Evolutionary conservation across 2,797 vertebrate genomes (phyloP), one percentile per base, ranked within the genome.

Genomic region (Acrocephalus scirpaceus): DNA sequence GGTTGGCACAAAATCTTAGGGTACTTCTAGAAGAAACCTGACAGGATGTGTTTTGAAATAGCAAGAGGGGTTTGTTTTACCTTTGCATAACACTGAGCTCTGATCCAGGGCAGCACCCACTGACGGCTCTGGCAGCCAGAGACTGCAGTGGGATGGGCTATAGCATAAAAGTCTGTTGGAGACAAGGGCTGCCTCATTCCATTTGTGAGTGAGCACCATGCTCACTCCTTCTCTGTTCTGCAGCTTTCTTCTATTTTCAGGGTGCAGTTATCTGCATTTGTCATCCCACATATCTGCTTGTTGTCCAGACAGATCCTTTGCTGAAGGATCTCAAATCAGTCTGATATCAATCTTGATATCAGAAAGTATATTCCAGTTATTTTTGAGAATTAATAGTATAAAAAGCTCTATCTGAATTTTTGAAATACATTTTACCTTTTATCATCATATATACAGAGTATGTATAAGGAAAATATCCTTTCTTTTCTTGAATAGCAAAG

Each of bases 1-100:
- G 27, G 25, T 0, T 91, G 95, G 56, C 34, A 17, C 42, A 22
- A 79, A 86, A 67, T 42, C 71, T 32, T n/a, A 9, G 22, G 4
- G 7, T 12, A 3, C 42, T 90, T 77, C 30, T 54, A 36, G 57
- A 47, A 32, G 57, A 44, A 79, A 57, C 17, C 44, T 58, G 67
- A 38, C 53, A 58, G 45, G 26, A 67, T 23, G 2, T 44, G 6
- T 58, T 76, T 54, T 66, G 58, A 76, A 61, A 47, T 6, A 40
- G 40, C 47, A 60, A 16, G 47, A 78, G 44, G 70, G 23, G 38
- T 75, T 65, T 82, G 60, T 44, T 86, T 78, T 34, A 42, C 83
- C 77, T 82, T 77, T 67, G 25, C 5, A 0, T 58, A 44, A 76
- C 57, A 19, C 30, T 0, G 0, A 81, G 66, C 23, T 4, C 53